Evolutionary conservation across 2,113 vertebrate species (phyloP).

Genomic region (Vireo altiloquus): DNA sequence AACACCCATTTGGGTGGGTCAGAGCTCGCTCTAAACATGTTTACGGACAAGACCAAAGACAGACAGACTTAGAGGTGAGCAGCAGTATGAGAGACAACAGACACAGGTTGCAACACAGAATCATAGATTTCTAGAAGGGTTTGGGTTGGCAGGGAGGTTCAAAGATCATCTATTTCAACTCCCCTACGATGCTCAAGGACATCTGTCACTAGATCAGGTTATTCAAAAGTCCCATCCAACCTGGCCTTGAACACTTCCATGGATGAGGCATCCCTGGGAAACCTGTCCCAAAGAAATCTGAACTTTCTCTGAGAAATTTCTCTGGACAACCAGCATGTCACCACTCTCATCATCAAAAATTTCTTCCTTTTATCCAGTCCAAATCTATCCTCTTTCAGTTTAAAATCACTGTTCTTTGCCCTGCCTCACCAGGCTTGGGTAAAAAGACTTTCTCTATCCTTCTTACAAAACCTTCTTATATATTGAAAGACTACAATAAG

Average conservation of each 20-base stretch:
- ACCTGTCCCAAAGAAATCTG: not conserved
- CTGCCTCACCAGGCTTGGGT: not conserved
- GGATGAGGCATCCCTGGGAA: not conserved
- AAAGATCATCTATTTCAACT: not conserved
- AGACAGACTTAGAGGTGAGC: not conserved
- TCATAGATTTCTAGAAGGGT: not conserved
- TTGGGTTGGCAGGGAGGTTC: not conserved
- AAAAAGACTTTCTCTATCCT: not conserved
- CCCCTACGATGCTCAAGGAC: too few species aligned
- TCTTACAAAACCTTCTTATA: not conserved
- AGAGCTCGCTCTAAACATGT: not conserved
- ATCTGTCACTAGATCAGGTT: not conserved
- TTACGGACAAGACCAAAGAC: not conserved
- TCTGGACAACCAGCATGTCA: not conserved
- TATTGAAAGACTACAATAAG: not conserved
- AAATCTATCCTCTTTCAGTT: not conserved
- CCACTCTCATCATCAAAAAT: not conserved
- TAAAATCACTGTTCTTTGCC: not conserved
- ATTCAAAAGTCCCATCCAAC: not conserved
- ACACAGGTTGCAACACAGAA: not conserved
- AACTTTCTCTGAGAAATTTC: not conserved
- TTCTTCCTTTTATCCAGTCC: not conserved
- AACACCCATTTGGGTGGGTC: not conserved
- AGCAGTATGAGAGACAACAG: not conserved
- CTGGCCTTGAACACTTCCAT: not conserved